These are phyloP conservation scores for Geophilus truncorum DNA, from an alignment of 2,888 invertebrate species.

Conservation along the genomic window DNA sequence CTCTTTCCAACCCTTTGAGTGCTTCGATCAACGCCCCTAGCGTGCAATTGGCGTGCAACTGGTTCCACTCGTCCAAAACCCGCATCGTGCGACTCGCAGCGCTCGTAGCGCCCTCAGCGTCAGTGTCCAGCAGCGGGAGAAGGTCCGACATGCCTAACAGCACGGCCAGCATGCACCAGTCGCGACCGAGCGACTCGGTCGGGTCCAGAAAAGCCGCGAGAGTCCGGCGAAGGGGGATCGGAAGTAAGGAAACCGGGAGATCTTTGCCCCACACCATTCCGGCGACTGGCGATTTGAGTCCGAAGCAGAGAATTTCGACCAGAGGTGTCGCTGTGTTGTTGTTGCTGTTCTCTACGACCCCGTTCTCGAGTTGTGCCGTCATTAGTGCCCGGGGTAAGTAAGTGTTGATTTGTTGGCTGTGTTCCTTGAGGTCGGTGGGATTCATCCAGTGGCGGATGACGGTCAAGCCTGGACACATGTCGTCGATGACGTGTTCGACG, in stretches of 20 bases:
- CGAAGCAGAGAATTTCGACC: conserved; percentile 57
- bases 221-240: conserved; percentile 55
- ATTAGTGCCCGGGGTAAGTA: conserved; percentile 48
- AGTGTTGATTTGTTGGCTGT: conserved; percentile 43
- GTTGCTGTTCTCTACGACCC: conserved; percentile 50
- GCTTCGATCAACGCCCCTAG: conserved; percentile 56
- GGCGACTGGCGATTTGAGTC: conserved; percentile 52
- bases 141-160: conserved; percentile 55
- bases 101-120: too few relatives aligned
- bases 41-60: conserved; percentile 46
- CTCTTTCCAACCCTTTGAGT: conserved; percentile 58
- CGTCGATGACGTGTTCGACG: conserved; percentile 59
- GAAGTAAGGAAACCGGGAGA: conserved; percentile 58
- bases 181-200: conserved; percentile 54
- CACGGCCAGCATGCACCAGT: conserved; percentile 57
- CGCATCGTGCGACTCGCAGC: conserved; percentile 41
- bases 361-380: conserved; percentile 49
- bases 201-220: conserved; percentile 53
- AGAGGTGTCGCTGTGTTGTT: conserved; percentile 56
- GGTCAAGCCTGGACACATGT: conserved; percentile 63
- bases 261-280: conserved; percentile 55
- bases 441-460: conserved; percentile 63
- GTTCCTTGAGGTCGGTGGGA: conserved; percentile 55
- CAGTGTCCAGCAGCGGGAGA: conserved; percentile 52
- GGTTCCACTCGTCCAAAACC: conserved; percentile 54